phyloP scores from a whole-genome alignment of 2,888 invertebrate species.

The Lasius platythorax region DNA sequence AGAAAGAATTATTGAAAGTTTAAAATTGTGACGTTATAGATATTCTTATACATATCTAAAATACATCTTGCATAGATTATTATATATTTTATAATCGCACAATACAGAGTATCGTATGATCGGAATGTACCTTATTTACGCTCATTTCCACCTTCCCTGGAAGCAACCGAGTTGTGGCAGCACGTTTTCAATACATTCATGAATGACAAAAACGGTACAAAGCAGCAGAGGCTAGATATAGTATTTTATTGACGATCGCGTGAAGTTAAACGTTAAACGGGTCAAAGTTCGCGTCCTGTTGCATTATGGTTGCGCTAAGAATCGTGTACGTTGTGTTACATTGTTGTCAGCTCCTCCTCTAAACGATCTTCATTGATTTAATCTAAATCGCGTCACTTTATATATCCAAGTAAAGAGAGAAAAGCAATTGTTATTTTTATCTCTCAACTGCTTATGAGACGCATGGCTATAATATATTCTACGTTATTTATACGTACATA shows the following conservation, averaged over 20 bases:
- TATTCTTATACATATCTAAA: background rate
- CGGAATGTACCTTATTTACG: background rate
- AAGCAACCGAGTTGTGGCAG: background rate
- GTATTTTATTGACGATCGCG: constrained; percentile 39
- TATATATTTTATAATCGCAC: background rate
- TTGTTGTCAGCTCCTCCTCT: constrained; percentile 11
- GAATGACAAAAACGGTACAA: constrained; percentile 39
- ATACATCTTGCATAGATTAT: background rate
- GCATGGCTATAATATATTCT: background rate
- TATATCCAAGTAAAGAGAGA: too few species aligned
- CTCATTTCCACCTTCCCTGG: background rate
- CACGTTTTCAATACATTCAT: constrained; percentile 24
- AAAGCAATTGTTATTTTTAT: background rate
- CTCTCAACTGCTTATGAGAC: background rate
- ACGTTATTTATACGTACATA: background rate
- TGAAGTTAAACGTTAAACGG: constrained; percentile 1
- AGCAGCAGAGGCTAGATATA: background rate
- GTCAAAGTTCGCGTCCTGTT: constrained; percentile 34
- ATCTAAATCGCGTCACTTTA: constrained; percentile 19
- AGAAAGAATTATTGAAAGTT: background rate
- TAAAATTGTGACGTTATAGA: background rate
- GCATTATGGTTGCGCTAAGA: constrained; percentile 5
- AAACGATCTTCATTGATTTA: constrained; percentile 16
- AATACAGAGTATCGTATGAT: background rate
- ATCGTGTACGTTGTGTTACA: constrained; percentile 13